Evolutionary conservation across 2,113 vertebrate genomes (phyloP).

Genomic region (Carlito syrichta): DNA sequence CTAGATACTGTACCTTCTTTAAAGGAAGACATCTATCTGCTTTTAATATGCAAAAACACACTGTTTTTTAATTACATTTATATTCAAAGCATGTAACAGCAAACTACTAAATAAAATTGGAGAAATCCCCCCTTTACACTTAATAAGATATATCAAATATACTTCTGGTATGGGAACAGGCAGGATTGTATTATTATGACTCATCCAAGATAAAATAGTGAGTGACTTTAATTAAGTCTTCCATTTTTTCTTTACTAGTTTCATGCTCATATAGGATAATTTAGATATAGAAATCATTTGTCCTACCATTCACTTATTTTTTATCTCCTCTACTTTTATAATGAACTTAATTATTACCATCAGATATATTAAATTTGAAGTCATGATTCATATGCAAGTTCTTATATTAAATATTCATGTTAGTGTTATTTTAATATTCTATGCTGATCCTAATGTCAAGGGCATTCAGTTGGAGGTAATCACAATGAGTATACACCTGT

Average conservation of each 20-base stretch:
- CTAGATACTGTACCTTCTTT: background rate
- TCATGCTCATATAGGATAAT: background rate
- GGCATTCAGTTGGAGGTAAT: background rate
- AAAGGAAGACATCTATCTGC: background rate
- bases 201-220: constrained; percentile 26
- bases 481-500: background rate
- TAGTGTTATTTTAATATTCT: constrained; percentile 52
- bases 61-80: constrained; percentile 38
- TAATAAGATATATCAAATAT: background rate
- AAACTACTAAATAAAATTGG: constrained; percentile 25
- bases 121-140: background rate
- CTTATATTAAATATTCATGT: constrained; percentile 52
- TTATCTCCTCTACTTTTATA: constrained; percentile 56
- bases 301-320: background rate
- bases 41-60: constrained; percentile 29
- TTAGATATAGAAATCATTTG: constrained; percentile 24
- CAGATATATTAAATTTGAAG: constrained; percentile 60
- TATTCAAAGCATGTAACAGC: constrained; percentile 14
- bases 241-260: background rate
- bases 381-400: constrained; percentile 51
- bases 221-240: constrained; percentile 51
- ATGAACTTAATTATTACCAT: constrained; percentile 49
- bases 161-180: background rate
- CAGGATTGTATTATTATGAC: background rate
- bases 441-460: background rate